Conservation (phyloP, 1,140 invertebrate genomes). For the roundworm (Caenorhabditis elegans) region WBcel235 BX284602.5:8574501-8575000, state of each 20-base stretch:
- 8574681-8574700: background rate
- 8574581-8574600: background rate
- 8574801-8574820: background rate
- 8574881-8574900: background rate
- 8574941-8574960: background rate
- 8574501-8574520: background rate
- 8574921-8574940: background rate
- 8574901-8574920: constrained; percentile 7
- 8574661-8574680: background rate
- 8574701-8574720: background rate
- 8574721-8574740: background rate
- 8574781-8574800: background rate
- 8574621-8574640: background rate
- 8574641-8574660: background rate
- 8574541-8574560: constrained; percentile 12
- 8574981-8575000: background rate
- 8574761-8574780: background rate
- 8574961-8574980: background rate
- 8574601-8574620: background rate
- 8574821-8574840: no score
- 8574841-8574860: no score
- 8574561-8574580: background rate
- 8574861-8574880: background rate
- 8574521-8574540: background rate
- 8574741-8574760: background rate